These are phyloP conservation scores for Tipula lateralis DNA, from an alignment of 2,888 invertebrate species.

Conservation along the genomic window DNA sequence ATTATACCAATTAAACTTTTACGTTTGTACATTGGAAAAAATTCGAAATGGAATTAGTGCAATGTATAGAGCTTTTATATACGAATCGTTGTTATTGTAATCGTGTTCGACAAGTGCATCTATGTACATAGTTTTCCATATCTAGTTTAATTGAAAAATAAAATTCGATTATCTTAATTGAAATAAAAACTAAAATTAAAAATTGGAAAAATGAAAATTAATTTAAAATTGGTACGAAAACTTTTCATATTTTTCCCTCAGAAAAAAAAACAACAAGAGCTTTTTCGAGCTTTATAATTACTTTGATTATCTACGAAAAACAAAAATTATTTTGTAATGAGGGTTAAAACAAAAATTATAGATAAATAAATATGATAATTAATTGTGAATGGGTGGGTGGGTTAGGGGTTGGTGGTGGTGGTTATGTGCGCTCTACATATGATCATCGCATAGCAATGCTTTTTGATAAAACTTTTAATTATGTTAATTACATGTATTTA, in stretches of 20 bases:
- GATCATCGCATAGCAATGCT: neutral
- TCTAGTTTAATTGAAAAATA: conserved; percentile 16
- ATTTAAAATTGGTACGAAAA: no score
- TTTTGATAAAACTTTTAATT: conserved; percentile 2
- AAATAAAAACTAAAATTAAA: no score
- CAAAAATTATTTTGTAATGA: neutral
- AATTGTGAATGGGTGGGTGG: neutral
- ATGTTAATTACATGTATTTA: neutral
- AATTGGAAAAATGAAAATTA: no score
- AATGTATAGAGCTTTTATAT: neutral
- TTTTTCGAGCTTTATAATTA: neutral
- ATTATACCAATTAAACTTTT: conserved; percentile 13
- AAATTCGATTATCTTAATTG: conserved; percentile 15
- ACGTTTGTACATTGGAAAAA: neutral
- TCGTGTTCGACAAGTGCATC: neutral
- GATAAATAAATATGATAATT: neutral
- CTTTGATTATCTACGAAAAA: neutral
- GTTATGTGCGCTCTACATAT: neutral
- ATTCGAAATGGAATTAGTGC: neutral
- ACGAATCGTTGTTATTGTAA: neutral
- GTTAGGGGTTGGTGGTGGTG: no score
- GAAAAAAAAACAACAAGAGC: neutral
- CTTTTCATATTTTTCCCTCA: neutral
- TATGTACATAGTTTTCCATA: neutral
- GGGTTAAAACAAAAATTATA: neutral